phyloP scores from a whole-genome alignment of 2,113 vertebrate species.

The Dromaius novaehollandiae region DNA sequence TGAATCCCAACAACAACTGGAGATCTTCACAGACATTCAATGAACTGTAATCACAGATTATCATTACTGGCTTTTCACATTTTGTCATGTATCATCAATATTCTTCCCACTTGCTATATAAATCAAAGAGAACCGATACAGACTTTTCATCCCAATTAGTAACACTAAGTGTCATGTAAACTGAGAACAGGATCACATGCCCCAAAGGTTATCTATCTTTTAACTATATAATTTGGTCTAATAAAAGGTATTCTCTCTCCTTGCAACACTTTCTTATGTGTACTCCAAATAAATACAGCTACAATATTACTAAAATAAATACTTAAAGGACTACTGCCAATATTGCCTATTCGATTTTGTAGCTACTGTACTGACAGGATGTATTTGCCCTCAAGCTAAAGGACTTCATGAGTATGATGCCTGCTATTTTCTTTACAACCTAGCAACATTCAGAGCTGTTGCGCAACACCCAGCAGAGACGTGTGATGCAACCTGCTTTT shows the following conservation, averaged over 20 bases:
- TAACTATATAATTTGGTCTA: not conserved
- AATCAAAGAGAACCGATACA: not conserved
- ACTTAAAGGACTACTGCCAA: not conserved
- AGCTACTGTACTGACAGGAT: not conserved
- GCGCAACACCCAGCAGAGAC: not conserved
- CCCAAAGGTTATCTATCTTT: not conserved
- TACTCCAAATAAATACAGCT: not conserved
- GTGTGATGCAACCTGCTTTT: not conserved
- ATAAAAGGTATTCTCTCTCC: not conserved
- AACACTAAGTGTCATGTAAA: not conserved
- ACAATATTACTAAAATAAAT: not conserved
- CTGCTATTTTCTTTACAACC: not conserved
- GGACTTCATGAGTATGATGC: not conserved
- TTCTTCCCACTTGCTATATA: not conserved
- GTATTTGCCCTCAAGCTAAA: not conserved
- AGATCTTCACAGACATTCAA: not conserved
- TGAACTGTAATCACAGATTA: not conserved
- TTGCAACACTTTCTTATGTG: not conserved
- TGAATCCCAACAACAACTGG: not conserved
- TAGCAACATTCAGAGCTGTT: not conserved
- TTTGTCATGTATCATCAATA: not conserved
- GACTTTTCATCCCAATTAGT: not conserved
- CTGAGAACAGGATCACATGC: not conserved
- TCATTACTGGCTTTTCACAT: not conserved
- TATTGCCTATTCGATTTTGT: not conserved